phyloP scores from a whole-genome alignment of 2,888 invertebrate species.

The Idaea biselata region DNA sequence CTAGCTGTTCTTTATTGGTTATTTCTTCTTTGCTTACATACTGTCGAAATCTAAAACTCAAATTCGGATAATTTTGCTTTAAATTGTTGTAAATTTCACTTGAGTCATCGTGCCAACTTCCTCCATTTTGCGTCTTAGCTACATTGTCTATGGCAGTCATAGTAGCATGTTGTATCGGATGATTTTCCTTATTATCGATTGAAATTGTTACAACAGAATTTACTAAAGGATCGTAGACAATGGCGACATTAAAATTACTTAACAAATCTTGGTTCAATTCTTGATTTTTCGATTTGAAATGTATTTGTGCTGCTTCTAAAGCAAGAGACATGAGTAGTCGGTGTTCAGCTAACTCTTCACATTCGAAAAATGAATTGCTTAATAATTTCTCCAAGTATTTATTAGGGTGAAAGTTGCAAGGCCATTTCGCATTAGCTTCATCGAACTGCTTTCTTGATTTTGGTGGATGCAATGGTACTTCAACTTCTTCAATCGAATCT shows the following conservation, averaged over 20 bases:
- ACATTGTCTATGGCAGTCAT: conserved; percentile 94
- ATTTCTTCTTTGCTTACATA: conserved; percentile 53
- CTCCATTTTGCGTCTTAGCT: conserved; percentile 90
- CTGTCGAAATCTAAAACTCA: conserved; percentile 72
- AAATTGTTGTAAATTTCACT: conserved; percentile 61
- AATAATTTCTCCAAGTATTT: conserved; percentile 85
- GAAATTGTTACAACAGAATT: conserved; percentile 85
- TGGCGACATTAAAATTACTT: conserved; percentile 48
- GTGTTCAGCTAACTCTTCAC: conserved; percentile 76
- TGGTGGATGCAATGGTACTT: conserved; percentile 83
- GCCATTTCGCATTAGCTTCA: conserved; percentile 84
- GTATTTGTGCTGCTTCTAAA: conserved; percentile 69
- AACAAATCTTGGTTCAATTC: conserved; percentile 21
- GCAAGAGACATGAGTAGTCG: conserved; percentile 80
- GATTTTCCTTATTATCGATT: conserved; percentile 77
- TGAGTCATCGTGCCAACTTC: conserved; percentile 78
- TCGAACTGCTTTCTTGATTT: conserved; percentile 84
- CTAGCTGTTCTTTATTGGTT: conserved; percentile 29
- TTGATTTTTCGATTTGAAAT: conserved; percentile 15
- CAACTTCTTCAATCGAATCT: conserved; percentile 71
- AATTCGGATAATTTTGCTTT: conserved; percentile 46
- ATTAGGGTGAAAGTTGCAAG: conserved; percentile 91
- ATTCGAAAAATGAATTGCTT: conserved; percentile 81
- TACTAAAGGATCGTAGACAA: conserved; percentile 87
- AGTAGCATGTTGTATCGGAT: conserved; percentile 90